A percentile compares a stretch with the other conserved stretches of the same genome.
Conservation (phyloP, 2,888 invertebrate species). For the Patella caerulea region DNA sequence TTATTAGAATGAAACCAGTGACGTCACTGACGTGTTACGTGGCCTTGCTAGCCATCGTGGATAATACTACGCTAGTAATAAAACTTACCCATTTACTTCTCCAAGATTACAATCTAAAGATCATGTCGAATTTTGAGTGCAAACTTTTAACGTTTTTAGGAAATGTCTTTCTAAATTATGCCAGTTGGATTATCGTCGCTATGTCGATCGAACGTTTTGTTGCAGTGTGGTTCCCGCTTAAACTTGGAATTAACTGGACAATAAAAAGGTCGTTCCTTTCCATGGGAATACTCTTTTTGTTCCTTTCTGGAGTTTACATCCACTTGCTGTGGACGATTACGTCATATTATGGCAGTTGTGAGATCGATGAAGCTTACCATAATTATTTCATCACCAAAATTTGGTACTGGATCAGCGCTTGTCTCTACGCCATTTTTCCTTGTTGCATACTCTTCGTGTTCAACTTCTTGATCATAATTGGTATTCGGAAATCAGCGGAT, state of each 20-base stretch:
- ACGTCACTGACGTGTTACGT: constrained; percentile 33
- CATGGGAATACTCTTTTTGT: constrained; percentile 6
- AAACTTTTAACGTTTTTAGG: constrained; percentile 24
- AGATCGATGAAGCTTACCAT: constrained; percentile 14
- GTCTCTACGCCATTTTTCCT: constrained; percentile 36
- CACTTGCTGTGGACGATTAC: constrained; percentile 22
- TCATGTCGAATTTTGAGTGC: constrained; percentile 27
- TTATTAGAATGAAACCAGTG: constrained; percentile 29
- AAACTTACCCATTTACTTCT: constrained; percentile 29
- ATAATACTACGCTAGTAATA: constrained; percentile 31
- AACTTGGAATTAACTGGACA: constrained; percentile 14
- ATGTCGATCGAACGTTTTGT: constrained; percentile 37
- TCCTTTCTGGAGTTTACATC: constrained; percentile 10
- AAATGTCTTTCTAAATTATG: constrained; percentile 26
- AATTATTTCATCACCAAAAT: constrained; percentile 20
- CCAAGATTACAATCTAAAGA: constrained; percentile 18
- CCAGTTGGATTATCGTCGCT: constrained; percentile 39
- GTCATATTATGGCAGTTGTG: constrained; percentile 15
- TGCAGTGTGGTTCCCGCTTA: constrained; percentile 19
- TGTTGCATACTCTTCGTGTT: constrained; percentile 35
- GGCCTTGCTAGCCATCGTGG: constrained; percentile 35
- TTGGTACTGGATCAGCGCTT: constrained; percentile 36
- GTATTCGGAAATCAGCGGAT: constrained; percentile 25
- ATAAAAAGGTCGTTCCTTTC: constrained; percentile 13
- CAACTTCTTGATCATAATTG: constrained; percentile 35